phyloP scores from a whole-genome alignment of 2,797 vertebrate species.

The Parambassis ranga region DNA sequence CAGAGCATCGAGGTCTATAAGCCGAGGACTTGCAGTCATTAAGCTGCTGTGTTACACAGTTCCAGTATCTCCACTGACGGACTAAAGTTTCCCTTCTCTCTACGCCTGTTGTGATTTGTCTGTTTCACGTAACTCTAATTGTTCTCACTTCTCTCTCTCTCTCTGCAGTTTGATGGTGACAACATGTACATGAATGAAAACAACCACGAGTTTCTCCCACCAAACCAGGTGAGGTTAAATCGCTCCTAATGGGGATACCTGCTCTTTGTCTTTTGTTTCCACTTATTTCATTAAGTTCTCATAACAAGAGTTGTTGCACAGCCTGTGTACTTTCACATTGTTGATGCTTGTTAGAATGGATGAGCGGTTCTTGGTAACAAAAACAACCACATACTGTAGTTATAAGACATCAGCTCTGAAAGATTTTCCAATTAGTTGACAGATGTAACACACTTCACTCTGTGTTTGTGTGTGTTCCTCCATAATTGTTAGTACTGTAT shows the following conservation, averaged over 20 bases:
- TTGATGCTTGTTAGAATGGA: slow-evolving; percentile 19
- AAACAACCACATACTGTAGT: slow-evolving; percentile 24
- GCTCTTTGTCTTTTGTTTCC: slow-evolving; percentile 16
- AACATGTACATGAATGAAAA: slow-evolving; percentile 99
- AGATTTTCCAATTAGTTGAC: slow-evolving; percentile 8
- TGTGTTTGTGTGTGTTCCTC: background rate
- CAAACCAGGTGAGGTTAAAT: slow-evolving; percentile 88
- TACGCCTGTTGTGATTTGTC: slow-evolving; percentile 23
- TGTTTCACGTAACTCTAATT: slow-evolving; percentile 32
- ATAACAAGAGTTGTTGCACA: background rate
- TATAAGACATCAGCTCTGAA: background rate
- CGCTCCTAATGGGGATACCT: slow-evolving; percentile 20
- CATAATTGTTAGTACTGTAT: background rate
- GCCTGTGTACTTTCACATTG: slow-evolving; percentile 11
- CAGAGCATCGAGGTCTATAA: slow-evolving; percentile 72
- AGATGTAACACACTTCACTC: background rate
- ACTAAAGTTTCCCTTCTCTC: slow-evolving; percentile 44
- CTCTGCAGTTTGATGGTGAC: slow-evolving; percentile 96
- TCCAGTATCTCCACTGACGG: slow-evolving; percentile 41
- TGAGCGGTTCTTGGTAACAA: slow-evolving; percentile 19
- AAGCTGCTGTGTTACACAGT: slow-evolving; percentile 60
- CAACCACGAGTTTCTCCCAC: slow-evolving; percentile 93
- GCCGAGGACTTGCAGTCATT: slow-evolving; percentile 73
- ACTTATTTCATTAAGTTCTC: slow-evolving; percentile 14
- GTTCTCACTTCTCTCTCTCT: slow-evolving; percentile 30